These are phyloP conservation scores for Syngnathus scovelli DNA, from an alignment of 2,113 vertebrate species.

Conservation along the genomic window DNA sequence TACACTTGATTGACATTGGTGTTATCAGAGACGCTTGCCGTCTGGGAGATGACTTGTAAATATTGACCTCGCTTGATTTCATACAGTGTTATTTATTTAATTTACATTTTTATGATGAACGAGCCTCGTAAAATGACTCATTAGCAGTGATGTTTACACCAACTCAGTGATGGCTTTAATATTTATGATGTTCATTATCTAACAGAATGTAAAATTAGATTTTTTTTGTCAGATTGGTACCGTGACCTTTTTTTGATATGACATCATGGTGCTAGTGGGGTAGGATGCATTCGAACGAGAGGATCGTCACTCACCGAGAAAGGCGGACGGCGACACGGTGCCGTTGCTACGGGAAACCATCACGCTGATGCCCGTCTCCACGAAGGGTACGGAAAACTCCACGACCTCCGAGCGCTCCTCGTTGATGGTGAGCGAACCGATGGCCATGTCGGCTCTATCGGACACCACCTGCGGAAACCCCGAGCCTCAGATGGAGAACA, in stretches of 20 bases:
- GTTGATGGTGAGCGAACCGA: constrained; percentile 87
- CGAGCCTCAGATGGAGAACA: neutral
- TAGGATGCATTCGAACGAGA: neutral
- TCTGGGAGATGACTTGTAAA: constrained; percentile 1
- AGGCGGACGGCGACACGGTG: constrained; percentile 86
- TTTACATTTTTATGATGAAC: neutral
- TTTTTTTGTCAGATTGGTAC: neutral
- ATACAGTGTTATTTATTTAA: neutral
- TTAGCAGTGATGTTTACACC: neutral
- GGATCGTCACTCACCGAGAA: constrained; percentile 70
- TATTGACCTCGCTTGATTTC: constrained; percentile 1
- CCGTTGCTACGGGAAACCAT: constrained; percentile 90
- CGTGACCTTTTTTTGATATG: neutral
- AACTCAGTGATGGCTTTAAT: too few relatives aligned
- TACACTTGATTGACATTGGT: neutral
- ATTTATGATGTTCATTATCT: neutral
- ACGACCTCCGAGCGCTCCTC: constrained; percentile 86
- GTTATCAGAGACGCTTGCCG: neutral
- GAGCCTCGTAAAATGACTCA: neutral
- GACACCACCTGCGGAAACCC: constrained; percentile 76
- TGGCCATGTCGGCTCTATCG: constrained; percentile 86
- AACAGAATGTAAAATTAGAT: neutral
- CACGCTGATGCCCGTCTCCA: constrained; percentile 88
- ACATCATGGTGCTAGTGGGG: too few relatives aligned
- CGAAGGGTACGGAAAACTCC: constrained; percentile 87